These are phyloP conservation scores for Oreamnos americanus DNA, from an alignment of 2,113 vertebrate species.

Conservation along the genomic window DNA sequence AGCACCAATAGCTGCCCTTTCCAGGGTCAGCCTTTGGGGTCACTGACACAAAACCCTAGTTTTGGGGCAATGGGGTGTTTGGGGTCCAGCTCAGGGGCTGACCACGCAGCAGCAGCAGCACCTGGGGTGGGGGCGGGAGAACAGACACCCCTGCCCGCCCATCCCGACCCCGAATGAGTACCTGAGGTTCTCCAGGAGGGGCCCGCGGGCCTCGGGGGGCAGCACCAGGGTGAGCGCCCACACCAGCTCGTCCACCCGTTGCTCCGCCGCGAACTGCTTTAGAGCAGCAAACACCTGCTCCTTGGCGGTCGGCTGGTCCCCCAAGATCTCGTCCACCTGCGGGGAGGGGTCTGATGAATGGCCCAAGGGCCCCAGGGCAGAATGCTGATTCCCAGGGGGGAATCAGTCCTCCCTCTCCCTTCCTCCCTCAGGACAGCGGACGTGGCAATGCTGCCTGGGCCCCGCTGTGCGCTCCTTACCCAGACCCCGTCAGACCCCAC, in stretches of 20 bases:
- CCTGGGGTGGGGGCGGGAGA: not conserved
- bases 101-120: not conserved
- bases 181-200: slow-evolving; percentile 95
- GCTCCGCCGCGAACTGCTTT: slow-evolving; percentile 93
- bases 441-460: not conserved
- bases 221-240: slow-evolving; percentile 87
- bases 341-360: accelerated
- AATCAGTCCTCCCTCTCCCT: not conserved
- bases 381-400: not conserved
- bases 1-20: not conserved
- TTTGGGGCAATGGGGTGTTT: not conserved
- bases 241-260: slow-evolving; percentile 92
- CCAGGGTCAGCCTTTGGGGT: not conserved
- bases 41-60: not conserved
- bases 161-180: slow-evolving; percentile 52
- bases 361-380: accelerated
- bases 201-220: slow-evolving; percentile 85
- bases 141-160: not conserved
- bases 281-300: slow-evolving; percentile 89
- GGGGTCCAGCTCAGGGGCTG: not conserved
- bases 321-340: slow-evolving; percentile 92
- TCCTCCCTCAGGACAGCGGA: not conserved
- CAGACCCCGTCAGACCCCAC: not conserved
- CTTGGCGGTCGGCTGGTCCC: slow-evolving; percentile 87
- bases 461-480: accelerated